Base-by-base conservation (phyloP, 2,888 invertebrate genomes). In the Brachypalpus laphriformis region DNA sequence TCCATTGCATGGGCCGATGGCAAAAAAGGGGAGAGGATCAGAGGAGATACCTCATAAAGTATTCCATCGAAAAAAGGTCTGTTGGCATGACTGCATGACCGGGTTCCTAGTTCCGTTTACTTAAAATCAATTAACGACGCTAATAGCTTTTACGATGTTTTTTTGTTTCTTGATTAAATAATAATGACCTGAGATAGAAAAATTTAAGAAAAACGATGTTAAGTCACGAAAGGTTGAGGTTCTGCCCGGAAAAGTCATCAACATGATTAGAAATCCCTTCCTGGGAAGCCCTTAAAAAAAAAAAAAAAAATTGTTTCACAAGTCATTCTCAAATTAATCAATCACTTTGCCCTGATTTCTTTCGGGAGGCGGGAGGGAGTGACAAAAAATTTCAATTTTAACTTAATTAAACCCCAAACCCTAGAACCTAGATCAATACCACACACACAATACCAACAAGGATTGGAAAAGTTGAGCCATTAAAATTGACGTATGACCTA, bases 401-500 rank as follows among this genome's bases (percentile, higher is more conserved):
- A 61, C 20, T 54, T 72, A 37, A 72, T 72, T 72, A 61, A 51
- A 63, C 28, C 42, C 51, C n/a, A 59, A 37, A 57, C 34, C 59
- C 37, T 8, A 34, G 5, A 4, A 20, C 42, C 28, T 47, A 37
- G 49, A 66, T 51, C 42, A 54, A 54, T 68, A 40, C 20, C 8
- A 34, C 20, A 9, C n/a, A n/a, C n/a, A n/a, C n/a, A 34, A 49
- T 25, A 34, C 18, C 20, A 18, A 65, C 31, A 45, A 28, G 45
- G 28, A 61, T 40, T 40, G 40, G 40, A 40, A 42, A 61, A 61
- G 14, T 61, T 61, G 51, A 42, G 45, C 25, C 56, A 56, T 74
- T 65, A 56, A 56, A 63, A 56, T 63, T 74, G 74, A 74, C 65
- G 47, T 54, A 74, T 54, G 63, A 42, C 56, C 45, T 45, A 20